Conservation (phyloP, 2,113 vertebrate genomes). For the Mesitornis unicolor region DNA sequence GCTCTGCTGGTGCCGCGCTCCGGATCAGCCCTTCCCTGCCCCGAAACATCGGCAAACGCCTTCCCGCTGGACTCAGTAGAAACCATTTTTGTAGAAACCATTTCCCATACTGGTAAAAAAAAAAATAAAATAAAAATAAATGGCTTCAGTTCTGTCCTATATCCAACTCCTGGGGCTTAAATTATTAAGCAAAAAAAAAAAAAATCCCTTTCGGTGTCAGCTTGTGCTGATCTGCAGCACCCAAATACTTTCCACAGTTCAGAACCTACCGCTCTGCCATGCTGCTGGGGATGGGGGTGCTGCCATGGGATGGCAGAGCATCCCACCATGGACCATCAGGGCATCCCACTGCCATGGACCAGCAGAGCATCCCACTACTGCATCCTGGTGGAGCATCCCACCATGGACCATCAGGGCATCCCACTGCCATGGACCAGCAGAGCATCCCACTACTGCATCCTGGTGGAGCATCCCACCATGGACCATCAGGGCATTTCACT, state of each 20-base stretch:
- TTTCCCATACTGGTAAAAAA: background rate
- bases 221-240: background rate
- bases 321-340: accelerated
- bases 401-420: background rate
- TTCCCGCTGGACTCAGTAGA: accelerated
- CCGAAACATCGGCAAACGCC: background rate
- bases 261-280: background rate
- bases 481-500: too few relatives aligned
- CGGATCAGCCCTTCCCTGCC: background rate
- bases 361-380: background rate
- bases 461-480: too few relatives aligned
- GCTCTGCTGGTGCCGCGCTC: background rate
- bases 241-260: background rate
- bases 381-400: background rate
- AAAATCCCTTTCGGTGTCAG: background rate
- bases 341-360: accelerated
- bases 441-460: too few relatives aligned
- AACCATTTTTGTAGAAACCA: background rate
- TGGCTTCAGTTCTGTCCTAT: background rate
- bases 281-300: accelerated
- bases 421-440: accelerated
- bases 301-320: accelerated
- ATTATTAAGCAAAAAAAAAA: background rate
- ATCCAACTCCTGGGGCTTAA: background rate
- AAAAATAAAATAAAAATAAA: background rate